Conservation (phyloP, 2,888 invertebrate species). For the Criorhina ranunculi region DNA sequence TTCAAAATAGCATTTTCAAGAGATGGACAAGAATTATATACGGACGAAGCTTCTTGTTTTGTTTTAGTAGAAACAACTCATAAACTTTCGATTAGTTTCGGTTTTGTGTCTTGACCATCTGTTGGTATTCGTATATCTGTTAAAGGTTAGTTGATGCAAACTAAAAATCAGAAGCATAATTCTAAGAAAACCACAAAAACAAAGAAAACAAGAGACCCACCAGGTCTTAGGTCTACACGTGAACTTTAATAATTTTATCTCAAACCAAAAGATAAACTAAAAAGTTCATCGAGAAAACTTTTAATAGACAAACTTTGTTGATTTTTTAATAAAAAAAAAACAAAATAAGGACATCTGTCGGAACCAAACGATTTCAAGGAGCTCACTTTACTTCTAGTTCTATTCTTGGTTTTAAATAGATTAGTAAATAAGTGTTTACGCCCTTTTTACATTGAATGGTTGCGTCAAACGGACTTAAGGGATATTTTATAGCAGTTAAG, state of each 20-base stretch:
- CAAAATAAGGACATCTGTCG: constrained; percentile 16
- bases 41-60: too few relatives aligned
- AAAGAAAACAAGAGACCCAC: constrained; percentile 3
- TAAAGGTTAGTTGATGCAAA: constrained; percentile 5
- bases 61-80: too few relatives aligned
- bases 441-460: constrained; percentile 33
- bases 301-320: constrained; percentile 54
- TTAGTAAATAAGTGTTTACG: neutral
- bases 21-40: neutral
- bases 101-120: neutral
- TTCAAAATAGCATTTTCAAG: neutral
- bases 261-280: neutral
- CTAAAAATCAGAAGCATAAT: constrained; percentile 10
- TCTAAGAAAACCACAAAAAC: neutral
- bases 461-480: constrained; percentile 31
- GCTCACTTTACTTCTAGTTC: neutral
- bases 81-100: neutral
- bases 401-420: constrained; percentile 3
- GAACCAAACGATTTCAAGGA: constrained; percentile 39
- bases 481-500: constrained; percentile 23
- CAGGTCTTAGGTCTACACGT: neutral
- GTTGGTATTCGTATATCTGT: neutral
- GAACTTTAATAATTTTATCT: neutral
- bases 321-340: constrained; percentile 3
- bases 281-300: constrained; percentile 42